Percentiles rank a stretch among this genome's conserved stretches.
Conservation (phyloP, 2,113 vertebrate species). For the Syrrhaptes paradoxus region DNA sequence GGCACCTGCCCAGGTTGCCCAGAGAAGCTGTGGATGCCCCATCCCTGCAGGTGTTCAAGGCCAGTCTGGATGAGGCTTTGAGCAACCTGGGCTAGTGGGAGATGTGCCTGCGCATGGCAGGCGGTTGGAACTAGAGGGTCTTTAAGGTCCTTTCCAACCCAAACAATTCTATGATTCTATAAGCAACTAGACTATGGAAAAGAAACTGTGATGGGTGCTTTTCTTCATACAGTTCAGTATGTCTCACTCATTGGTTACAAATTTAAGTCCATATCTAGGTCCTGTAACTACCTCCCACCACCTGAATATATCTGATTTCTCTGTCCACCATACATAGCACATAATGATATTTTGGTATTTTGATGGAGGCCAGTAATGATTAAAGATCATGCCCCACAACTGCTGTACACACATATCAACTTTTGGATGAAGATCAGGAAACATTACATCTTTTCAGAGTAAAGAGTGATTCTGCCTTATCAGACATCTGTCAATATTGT, state of each 20-base stretch:
- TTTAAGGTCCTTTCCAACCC: too few species aligned
- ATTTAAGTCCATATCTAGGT: background rate
- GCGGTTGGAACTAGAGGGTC: too few species aligned
- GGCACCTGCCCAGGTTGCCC: too few species aligned
- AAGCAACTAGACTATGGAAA: background rate
- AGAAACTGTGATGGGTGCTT: background rate
- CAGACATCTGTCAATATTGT: background rate
- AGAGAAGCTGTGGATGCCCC: too few species aligned
- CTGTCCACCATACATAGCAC: background rate
- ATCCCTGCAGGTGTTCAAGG: too few species aligned
- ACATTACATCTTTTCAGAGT: background rate
- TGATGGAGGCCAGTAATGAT: background rate
- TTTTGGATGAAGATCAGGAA: background rate
- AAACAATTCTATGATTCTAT: too few species aligned
- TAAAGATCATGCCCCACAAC: background rate
- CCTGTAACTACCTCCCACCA: background rate
- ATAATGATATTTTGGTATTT: background rate
- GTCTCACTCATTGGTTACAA: background rate
- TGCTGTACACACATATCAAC: background rate
- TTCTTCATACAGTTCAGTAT: background rate
- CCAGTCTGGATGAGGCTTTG: too few species aligned
- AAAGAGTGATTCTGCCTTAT: background rate
- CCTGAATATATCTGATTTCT: background rate
- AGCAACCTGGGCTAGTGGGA: too few species aligned
- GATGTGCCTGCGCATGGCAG: too few species aligned